Percentiles rank a stretch among this genome's conserved stretches.
These are phyloP conservation scores for Cygnus olor DNA, from an alignment of 2,797 vertebrate species.

Conservation along the genomic window DNA sequence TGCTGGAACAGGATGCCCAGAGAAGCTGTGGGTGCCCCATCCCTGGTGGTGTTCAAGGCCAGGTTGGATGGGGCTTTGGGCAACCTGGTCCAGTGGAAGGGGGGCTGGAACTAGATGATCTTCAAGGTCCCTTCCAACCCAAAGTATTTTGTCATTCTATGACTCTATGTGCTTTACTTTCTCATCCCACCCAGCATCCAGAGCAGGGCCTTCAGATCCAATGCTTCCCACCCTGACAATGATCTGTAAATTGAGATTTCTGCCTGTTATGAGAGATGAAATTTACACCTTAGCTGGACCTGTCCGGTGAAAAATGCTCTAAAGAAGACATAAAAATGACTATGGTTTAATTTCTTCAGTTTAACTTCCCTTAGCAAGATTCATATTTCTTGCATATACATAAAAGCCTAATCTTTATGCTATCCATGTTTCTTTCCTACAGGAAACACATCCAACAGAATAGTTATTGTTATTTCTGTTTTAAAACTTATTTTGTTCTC, in stretches of 20 bases:
- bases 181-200: background rate
- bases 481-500: background rate
- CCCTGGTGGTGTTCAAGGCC: background rate
- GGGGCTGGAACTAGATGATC: background rate
- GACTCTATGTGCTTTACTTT: background rate
- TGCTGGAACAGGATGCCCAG: background rate
- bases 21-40: background rate
- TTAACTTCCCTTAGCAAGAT: conserved; percentile 13
- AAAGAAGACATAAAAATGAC: background rate
- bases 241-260: background rate
- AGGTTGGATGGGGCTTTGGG: background rate
- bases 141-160: background rate
- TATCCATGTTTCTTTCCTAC: background rate
- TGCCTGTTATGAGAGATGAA: background rate
- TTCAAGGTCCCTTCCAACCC: background rate
- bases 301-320: background rate
- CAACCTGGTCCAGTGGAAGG: background rate
- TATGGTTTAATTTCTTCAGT: background rate
- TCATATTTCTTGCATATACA: background rate
- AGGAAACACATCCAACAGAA: background rate
- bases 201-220: background rate
- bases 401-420: background rate
- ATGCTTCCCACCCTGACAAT: background rate
- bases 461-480: background rate
- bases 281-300: background rate